phyloP scores from a whole-genome alignment of 2,888 invertebrate genomes.

The Trissoscelio sp. region DNA sequence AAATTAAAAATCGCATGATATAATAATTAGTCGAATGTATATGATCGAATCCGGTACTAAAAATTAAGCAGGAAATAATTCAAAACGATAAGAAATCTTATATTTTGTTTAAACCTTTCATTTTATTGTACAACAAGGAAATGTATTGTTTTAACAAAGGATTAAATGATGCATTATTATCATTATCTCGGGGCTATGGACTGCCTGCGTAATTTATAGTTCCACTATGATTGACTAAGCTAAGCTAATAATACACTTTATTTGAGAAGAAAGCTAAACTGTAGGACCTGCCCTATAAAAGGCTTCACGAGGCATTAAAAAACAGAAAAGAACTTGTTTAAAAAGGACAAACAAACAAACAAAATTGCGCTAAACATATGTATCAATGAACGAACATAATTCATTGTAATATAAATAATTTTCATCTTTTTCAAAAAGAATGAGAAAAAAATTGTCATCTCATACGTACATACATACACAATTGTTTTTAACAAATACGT shows the following conservation, averaged over 20 bases:
- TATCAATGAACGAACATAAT: constrained; percentile 80
- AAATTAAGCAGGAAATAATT: constrained; percentile 80
- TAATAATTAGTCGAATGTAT: no score
- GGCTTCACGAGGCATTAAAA: constrained; percentile 76
- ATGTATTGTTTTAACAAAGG: constrained; percentile 81
- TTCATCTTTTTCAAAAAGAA: constrained; percentile 31
- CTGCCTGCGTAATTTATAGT: constrained; percentile 78
- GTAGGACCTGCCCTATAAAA: constrained; percentile 81
- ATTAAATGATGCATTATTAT: constrained; percentile 80
- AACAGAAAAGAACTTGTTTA: constrained; percentile 28
- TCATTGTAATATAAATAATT: constrained; percentile 73
- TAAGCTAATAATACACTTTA: constrained; percentile 80
- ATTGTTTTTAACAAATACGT: constrained; percentile 53
- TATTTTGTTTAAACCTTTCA: constrained; percentile 78
- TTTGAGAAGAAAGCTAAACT: constrained; percentile 74
- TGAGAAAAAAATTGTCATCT: constrained; percentile 71
- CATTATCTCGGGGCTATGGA: constrained; percentile 77
- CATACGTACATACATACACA: constrained; percentile 63
- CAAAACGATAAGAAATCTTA: constrained; percentile 62
- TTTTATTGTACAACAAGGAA: constrained; percentile 82
- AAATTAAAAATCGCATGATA: no score
- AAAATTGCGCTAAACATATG: constrained; percentile 76
- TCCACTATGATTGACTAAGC: constrained; percentile 78
- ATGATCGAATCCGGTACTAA: no score
- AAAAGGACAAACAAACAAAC: constrained; percentile 70